Evolutionary conservation across 1,140 invertebrate genomes (phyloP), one percentile per base, ranked within the genome.

Genomic region (Lepidurus couesii): DNA sequence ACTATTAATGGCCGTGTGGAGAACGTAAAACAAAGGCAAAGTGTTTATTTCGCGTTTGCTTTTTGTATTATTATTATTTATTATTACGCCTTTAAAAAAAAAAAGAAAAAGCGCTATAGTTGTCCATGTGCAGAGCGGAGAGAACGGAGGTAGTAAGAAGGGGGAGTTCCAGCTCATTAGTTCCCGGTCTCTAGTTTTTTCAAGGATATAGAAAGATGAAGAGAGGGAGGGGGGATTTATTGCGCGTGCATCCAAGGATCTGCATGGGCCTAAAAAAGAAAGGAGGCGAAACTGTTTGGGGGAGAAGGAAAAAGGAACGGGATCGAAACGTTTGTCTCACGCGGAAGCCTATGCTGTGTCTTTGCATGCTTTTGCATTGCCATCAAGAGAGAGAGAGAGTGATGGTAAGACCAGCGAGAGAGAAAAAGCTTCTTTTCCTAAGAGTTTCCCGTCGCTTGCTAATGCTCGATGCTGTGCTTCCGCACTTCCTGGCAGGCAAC

Each of bases 181-280:
- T 65, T 65, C 53, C 53, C 13, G 6, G 16, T 7, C 53, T 16
- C 13, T 65, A 7, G 16, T 65, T 65, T 65, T 65, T 65, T 47
- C 45, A 47, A 65, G 53, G 53, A 65, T 65, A 65, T 65, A 65
- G 53, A 65, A 65, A 65, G 53, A 65, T 65, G 53, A 65, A 65
- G 53, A 65, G 34, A 34, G 21, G 53, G 53, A 21, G 16, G n/a
- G 53, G 21, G 53, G 21, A 65, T 65, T 65, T 65, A 65, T 65
- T 13, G 13, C 9, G 53, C 53, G 53, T 65, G 53, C 53, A 65
- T 65, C 21, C 53, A 65, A 65, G 21, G 53, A 65, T 21, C 16
- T 47, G 45, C 45, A 47, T n/a, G 21, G 53, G 13, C 16, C 53
- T 65, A 65, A 65, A 65, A 65, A 65, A 16, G 13, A 65, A 21